These are phyloP conservation scores for Ramazzottius varieornatus DNA, from an alignment of 2,888 invertebrate genomes.

Conservation along the genomic window DNA sequence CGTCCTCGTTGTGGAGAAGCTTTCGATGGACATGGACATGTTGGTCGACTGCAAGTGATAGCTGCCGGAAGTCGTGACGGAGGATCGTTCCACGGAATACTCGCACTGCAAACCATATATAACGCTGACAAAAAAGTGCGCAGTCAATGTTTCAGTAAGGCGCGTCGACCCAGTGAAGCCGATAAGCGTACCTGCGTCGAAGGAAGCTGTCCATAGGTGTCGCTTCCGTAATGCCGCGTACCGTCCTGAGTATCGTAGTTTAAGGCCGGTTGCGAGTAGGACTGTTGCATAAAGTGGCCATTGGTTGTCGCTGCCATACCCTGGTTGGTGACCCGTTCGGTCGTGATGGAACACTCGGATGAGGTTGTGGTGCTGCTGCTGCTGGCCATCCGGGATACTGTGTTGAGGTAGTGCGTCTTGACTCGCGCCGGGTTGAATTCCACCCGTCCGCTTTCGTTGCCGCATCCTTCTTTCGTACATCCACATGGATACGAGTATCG, in stretches of 20 bases:
- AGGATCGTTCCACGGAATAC: background rate
- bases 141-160: too few species aligned
- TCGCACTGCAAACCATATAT: background rate
- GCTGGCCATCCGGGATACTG: conserved; percentile 49
- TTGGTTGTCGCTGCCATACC: too few species aligned
- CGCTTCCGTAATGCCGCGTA: too few species aligned
- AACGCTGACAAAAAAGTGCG: too few species aligned
- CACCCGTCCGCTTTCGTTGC: conserved; percentile 65
- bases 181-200: too few species aligned
- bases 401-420: conserved; percentile 83
- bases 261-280: too few species aligned
- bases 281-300: too few species aligned
- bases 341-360: too few species aligned
- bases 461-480: conserved; percentile 74
- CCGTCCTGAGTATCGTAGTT: too few species aligned
- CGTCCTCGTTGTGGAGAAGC: background rate
- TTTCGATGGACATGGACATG: background rate
- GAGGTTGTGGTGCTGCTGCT: background rate
- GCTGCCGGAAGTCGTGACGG: background rate
- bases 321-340: too few species aligned
- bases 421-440: conserved; percentile 88
- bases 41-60: background rate
- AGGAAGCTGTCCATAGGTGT: too few species aligned
- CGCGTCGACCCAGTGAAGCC: too few species aligned
- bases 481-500: conserved; percentile 85